Conservation (phyloP, 2,888 invertebrate species). For the Hoplodrina blanda region DNA sequence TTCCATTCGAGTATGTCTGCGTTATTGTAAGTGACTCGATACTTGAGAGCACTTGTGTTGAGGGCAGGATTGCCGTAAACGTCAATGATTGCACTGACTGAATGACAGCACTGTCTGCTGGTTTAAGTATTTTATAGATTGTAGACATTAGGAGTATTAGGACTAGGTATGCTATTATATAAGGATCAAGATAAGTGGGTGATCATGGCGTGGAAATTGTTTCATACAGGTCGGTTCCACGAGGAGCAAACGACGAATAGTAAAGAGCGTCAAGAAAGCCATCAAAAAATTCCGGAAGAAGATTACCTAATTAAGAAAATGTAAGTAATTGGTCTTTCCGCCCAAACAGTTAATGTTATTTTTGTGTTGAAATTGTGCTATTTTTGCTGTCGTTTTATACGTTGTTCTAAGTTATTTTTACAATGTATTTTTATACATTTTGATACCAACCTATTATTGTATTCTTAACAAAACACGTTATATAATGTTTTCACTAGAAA, state of each 20-base stretch:
- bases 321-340: conserved; percentile 8
- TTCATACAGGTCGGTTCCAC: not conserved
- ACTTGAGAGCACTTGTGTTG: conserved; percentile 41
- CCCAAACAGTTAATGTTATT: conserved; percentile 4
- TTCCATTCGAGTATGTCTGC: conserved; percentile 50
- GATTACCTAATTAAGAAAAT: conserved; percentile 12
- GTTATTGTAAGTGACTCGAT: conserved; percentile 27
- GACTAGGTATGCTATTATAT: not conserved
- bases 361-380: conserved; percentile 6
- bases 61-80: conserved; percentile 8
- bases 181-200: not conserved
- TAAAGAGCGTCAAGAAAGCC: too few species aligned
- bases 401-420: conserved; percentile 8
- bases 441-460: conserved; percentile 1
- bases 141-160: conserved; percentile 20
- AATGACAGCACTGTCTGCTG: conserved; percentile 22
- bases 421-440: not conserved
- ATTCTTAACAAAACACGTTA: conserved; percentile 2
- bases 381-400: conserved; percentile 12
- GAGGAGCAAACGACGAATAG: not conserved
- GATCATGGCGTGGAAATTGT: not conserved
- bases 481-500: not conserved
- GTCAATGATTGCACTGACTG: conserved; percentile 20
- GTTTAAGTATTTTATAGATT: conserved; percentile 19
- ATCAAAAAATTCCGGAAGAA: not conserved